These are phyloP conservation scores for Leptinotarsa defecta DNA, from an alignment of 1,140 invertebrate genomes.

Conservation along the genomic window DNA sequence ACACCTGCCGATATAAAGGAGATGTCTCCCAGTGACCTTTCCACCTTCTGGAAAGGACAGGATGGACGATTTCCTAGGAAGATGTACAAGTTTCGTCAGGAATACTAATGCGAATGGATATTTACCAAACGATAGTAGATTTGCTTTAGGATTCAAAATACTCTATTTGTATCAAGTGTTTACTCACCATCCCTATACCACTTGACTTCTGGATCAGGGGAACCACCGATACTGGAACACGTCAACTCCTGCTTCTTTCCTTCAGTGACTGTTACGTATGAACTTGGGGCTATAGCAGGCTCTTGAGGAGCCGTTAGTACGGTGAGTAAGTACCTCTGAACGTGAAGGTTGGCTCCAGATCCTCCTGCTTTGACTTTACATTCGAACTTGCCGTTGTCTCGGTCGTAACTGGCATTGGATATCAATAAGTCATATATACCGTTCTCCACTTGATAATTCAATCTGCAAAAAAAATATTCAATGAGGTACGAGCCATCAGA, in stretches of 20 bases:
- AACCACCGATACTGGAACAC: constrained; percentile 84
- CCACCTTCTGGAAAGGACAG: too few relatives aligned
- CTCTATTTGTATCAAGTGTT: too few relatives aligned
- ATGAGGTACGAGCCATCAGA: too few relatives aligned
- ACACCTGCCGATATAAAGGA: too few relatives aligned
- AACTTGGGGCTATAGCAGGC: constrained; percentile 74
- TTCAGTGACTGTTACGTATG: constrained; percentile 75
- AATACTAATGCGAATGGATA: too few relatives aligned
- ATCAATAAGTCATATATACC: constrained; percentile 89
- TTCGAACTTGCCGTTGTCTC: constrained; percentile 90
- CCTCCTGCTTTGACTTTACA: constrained; percentile 85
- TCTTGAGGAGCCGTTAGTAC: constrained; percentile 83
- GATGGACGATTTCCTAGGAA: too few relatives aligned
- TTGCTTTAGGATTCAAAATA: too few relatives aligned
- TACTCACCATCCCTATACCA: constrained; percentile 70
- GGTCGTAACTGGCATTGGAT: constrained; percentile 81
- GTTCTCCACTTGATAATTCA: constrained; percentile 75
- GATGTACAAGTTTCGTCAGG: too few relatives aligned
- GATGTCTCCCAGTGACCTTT: too few relatives aligned
- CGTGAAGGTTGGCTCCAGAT: constrained; percentile 80
- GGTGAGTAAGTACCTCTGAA: constrained; percentile 80
- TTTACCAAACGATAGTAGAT: too few relatives aligned
- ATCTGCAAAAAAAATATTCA: constrained; percentile 59
- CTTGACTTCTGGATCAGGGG: constrained; percentile 83
- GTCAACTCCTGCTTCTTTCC: constrained; percentile 75